A percentile compares a stretch with the other conserved stretches of the same genome.
These are phyloP conservation scores for Microcebus murinus DNA, from an alignment of 2,113 vertebrate species.

Conservation along the genomic window DNA sequence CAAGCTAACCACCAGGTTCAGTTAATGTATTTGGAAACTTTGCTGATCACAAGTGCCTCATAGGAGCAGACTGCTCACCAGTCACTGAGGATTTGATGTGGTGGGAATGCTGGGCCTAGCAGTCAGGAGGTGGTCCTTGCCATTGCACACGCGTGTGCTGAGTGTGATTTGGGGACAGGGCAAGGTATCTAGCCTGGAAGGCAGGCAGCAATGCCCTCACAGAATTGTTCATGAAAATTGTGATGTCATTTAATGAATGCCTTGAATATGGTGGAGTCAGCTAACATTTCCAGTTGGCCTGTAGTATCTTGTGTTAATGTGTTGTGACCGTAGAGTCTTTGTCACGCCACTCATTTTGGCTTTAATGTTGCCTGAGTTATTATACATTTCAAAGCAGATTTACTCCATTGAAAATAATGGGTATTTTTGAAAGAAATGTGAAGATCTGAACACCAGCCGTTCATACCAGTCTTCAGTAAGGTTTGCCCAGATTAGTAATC, in stretches of 20 bases:
- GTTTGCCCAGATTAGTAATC: neutral
- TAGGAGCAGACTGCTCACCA: no score
- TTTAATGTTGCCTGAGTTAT: neutral
- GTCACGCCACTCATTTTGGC: neutral
- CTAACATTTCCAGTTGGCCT: neutral
- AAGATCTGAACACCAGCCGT: neutral
- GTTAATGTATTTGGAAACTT: neutral
- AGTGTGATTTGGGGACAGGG: neutral
- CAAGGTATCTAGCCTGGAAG: no score
- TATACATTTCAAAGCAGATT: neutral
- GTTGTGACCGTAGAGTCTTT: neutral
- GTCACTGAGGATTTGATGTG: fast-evolving
- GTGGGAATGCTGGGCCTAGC: fast-evolving
- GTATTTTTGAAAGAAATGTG: neutral
- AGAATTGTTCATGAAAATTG: neutral
- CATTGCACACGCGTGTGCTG: neutral
- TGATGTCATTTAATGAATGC: neutral
- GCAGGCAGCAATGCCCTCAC: neutral
- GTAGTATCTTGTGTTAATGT: neutral
- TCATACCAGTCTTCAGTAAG: neutral
- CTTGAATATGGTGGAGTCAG: neutral
- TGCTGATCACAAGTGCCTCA: neutral
- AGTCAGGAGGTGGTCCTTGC: no score
- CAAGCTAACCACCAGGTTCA: neutral
- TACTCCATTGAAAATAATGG: no score